Percentiles rank a stretch among this genome's conserved stretches.
Conservation (phyloP, 1,140 invertebrate genomes). For the Proctacanthus coquilletti region DNA sequence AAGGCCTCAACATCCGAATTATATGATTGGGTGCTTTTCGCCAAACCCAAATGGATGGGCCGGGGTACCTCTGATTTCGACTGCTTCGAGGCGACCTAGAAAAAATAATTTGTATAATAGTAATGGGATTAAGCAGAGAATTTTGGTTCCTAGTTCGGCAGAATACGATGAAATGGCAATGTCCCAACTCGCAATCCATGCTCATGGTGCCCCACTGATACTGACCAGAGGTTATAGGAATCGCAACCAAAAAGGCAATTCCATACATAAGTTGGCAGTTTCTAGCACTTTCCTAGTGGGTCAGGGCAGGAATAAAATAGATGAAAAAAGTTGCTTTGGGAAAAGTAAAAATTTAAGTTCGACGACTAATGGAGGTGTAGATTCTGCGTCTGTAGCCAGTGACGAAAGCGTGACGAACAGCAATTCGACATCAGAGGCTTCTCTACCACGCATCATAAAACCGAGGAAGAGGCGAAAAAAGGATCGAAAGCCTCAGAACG, state of each 20-base stretch:
- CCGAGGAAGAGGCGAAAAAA: constrained; percentile 78
- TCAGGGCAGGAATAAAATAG: not conserved
- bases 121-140: constrained; percentile 4
- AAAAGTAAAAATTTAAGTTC: too few species aligned
- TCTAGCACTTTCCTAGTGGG: too few species aligned
- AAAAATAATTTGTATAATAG: constrained; percentile 2
- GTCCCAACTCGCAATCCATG: constrained; percentile 52
- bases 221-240: constrained; percentile 40
- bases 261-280: not conserved
- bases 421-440: constrained; percentile 42
- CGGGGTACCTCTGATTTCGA: constrained; percentile 52
- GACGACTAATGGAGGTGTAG: too few species aligned
- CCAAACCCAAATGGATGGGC: constrained; percentile 35
- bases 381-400: too few species aligned
- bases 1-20: not conserved
- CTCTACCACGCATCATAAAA: constrained; percentile 73
- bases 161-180: constrained; percentile 32
- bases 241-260: not conserved
- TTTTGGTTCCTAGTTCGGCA: constrained; percentile 17
- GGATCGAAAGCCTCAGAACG: constrained; percentile 51
- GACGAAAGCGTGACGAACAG: too few species aligned
- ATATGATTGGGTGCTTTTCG: constrained; percentile 15
- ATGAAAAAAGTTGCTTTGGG: not conserved
- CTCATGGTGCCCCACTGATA: constrained; percentile 60
- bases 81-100: constrained; percentile 28